phyloP scores from a whole-genome alignment of 2,797 vertebrate species.

The Sus cebifrons region DNA sequence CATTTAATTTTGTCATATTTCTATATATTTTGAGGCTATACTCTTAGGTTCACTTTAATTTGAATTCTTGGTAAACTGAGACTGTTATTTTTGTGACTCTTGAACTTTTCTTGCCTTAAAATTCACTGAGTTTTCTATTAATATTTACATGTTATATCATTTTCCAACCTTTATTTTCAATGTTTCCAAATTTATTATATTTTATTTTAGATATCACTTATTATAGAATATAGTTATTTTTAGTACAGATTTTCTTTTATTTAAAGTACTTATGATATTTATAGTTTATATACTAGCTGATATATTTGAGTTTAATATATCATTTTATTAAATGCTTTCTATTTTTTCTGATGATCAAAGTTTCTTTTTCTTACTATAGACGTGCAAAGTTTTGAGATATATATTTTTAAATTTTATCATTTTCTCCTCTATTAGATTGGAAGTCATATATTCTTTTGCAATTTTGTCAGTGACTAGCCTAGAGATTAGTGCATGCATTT shows the following conservation, averaged over 20 bases:
- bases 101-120: background rate
- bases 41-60: background rate
- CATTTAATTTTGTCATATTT: background rate
- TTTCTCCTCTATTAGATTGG: background rate
- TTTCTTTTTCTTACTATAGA: background rate
- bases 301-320: background rate
- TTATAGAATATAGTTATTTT: background rate
- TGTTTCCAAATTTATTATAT: background rate
- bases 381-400: background rate
- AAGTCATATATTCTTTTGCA: background rate
- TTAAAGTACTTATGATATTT: background rate
- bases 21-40: background rate
- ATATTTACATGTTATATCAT: background rate
- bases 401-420: background rate
- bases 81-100: background rate
- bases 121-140: background rate
- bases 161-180: background rate
- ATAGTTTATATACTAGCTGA: background rate
- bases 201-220: background rate
- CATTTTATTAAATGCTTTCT: background rate
- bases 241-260: slow-evolving; percentile 3
- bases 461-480: background rate
- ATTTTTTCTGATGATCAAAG: background rate
- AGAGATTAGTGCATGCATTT: background rate
- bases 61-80: background rate